These are phyloP conservation scores for Salminus brasiliensis DNA, from an alignment of 2,113 vertebrate species.

Conservation along the genomic window DNA sequence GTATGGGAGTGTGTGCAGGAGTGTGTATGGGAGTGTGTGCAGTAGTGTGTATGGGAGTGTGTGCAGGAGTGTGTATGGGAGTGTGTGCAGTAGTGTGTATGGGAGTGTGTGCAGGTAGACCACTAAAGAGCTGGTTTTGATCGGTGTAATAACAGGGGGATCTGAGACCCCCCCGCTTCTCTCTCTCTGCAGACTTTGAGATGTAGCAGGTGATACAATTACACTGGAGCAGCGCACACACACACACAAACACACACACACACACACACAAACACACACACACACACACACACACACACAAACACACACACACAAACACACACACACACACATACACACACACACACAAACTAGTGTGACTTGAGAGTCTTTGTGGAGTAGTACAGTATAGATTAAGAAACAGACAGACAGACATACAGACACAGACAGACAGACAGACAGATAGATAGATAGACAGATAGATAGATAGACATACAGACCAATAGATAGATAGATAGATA, in stretches of 20 bases:
- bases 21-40: too few species aligned
- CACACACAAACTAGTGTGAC: too few species aligned
- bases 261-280: background rate
- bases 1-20: too few species aligned
- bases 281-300: background rate
- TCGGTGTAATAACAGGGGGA: conserved; percentile 47
- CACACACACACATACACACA: background rate
- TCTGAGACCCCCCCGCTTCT: conserved; percentile 12
- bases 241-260: conserved; percentile 23
- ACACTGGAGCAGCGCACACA: conserved; percentile 12
- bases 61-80: conserved; percentile 37
- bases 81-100: conserved; percentile 7
- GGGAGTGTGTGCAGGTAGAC: conserved; percentile 45
- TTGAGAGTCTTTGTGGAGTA: too few species aligned
- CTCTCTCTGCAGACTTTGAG: conserved; percentile 10
- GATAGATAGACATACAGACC: too few species aligned
- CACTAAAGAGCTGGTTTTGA: conserved; percentile 53
- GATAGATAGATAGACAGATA: too few species aligned
- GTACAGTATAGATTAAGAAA: too few species aligned
- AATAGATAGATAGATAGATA: background rate
- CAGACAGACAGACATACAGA: background rate
- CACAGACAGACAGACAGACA: background rate
- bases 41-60: too few species aligned
- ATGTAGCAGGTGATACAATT: conserved; percentile 50
- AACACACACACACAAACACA: background rate